A percentile compares a stretch with the other conserved stretches of the same genome.
These are phyloP conservation scores for Potamarius usumacintae DNA, from an alignment of 2,113 vertebrate species.

Conservation along the genomic window DNA sequence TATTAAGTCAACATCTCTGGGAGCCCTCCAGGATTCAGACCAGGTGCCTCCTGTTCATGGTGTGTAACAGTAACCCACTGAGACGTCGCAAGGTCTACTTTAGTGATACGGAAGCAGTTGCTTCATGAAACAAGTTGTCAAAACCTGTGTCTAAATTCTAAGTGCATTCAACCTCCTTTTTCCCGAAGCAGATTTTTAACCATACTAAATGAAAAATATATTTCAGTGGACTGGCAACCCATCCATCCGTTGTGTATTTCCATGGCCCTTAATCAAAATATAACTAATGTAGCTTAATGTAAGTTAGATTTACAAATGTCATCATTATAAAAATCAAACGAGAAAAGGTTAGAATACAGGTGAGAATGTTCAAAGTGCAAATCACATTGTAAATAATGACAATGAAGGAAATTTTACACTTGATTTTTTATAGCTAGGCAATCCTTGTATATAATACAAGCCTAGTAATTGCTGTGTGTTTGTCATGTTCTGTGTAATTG, in stretches of 20 bases:
- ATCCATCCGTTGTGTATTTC: neutral
- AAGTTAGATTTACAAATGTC: neutral
- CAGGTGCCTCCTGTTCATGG: constrained; percentile 23
- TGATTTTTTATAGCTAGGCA: neutral
- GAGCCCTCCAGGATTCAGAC: constrained; percentile 4
- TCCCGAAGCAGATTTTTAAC: neutral
- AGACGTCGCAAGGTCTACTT: neutral
- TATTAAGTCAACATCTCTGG: constrained; percentile 6
- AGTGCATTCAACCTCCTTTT: neutral
- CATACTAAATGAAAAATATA: neutral
- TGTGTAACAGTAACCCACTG: neutral
- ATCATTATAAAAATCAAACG: neutral
- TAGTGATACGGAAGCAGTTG: neutral
- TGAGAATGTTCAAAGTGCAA: neutral
- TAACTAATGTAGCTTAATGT: neutral
- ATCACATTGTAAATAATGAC: neutral
- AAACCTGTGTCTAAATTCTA: neutral
- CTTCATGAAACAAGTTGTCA: neutral
- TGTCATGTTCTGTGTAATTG: constrained; percentile 6
- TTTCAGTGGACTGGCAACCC: neutral
- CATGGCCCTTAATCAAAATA: neutral
- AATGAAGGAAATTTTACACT: neutral
- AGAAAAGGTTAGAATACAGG: neutral
- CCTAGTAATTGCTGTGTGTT: neutral
- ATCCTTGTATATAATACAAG: neutral